Evolutionary conservation across 2,888 invertebrate genomes (phyloP).

Genomic region (Chalcosyrphus nemorum): DNA sequence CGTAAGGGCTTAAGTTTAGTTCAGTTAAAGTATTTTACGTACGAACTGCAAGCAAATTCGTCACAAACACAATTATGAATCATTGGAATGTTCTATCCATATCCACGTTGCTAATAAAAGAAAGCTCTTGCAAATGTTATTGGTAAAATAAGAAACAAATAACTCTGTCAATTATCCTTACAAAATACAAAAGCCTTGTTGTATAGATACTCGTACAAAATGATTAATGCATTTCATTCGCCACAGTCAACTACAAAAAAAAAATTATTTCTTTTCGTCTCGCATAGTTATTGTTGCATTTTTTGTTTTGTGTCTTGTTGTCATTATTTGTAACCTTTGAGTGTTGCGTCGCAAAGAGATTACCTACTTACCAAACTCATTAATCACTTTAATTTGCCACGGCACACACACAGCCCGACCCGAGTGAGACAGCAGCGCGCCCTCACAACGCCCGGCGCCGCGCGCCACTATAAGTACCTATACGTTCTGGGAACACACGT

Average conservation of each 20-base stretch:
- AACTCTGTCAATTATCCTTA: neutral
- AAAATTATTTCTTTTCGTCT: neutral
- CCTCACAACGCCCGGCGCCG: constrained; percentile 21
- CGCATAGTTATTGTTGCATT: neutral
- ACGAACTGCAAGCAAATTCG: too few species aligned
- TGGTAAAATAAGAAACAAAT: neutral
- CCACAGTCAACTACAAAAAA: neutral
- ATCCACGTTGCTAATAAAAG: neutral
- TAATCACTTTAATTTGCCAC: constrained; percentile 46
- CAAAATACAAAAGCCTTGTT: neutral
- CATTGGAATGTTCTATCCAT: neutral
- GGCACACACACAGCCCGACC: neutral
- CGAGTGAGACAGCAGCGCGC: constrained; percentile 5
- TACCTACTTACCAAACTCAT: constrained; percentile 51
- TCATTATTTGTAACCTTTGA: constrained; percentile 39
- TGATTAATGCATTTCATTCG: neutral
- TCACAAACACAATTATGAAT: too few species aligned
- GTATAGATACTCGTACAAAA: neutral
- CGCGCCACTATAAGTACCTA: constrained; percentile 41
- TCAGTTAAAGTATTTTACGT: too few species aligned
- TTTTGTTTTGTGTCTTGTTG: too few species aligned
- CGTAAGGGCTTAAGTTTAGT: too few species aligned
- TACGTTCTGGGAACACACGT: constrained; percentile 57
- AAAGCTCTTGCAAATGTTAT: neutral
- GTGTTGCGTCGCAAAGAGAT: constrained; percentile 23